Conservation (phyloP, 2,888 invertebrate genomes). For the Heliconius ethilla region DNA sequence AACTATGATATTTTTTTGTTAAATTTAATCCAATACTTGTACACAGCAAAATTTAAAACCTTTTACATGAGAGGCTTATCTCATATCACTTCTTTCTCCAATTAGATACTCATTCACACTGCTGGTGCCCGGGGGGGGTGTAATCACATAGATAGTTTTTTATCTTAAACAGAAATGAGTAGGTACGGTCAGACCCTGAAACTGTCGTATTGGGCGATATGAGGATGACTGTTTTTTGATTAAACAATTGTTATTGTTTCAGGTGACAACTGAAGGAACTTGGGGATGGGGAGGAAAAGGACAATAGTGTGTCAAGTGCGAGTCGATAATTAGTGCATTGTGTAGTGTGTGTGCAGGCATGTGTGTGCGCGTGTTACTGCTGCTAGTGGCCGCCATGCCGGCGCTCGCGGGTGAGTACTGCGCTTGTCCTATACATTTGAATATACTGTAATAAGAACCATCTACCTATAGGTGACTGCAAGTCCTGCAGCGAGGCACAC, state of each 20-base stretch:
- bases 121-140: background rate
- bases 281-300: background rate
- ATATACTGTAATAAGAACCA: background rate
- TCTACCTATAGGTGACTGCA: background rate
- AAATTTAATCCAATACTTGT: too few relatives aligned
- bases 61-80: background rate
- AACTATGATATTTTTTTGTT: too few relatives aligned
- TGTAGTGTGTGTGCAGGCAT: conserved; percentile 44
- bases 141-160: background rate
- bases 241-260: background rate
- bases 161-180: background rate
- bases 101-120: too few relatives aligned
- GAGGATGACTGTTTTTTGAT: background rate
- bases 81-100: background rate
- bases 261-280: background rate
- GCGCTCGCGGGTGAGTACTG: conserved; percentile 58
- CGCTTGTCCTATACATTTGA: background rate
- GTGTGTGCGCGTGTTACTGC: conserved; percentile 52
- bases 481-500: background rate
- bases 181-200: too few relatives aligned
- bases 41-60: too few relatives aligned
- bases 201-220: too few relatives aligned
- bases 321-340: conserved; percentile 2
- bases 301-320: background rate
- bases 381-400: conserved; percentile 62